Conservation (phyloP, 2,113 vertebrate species). For the Psilopogon haemacephalus region DNA sequence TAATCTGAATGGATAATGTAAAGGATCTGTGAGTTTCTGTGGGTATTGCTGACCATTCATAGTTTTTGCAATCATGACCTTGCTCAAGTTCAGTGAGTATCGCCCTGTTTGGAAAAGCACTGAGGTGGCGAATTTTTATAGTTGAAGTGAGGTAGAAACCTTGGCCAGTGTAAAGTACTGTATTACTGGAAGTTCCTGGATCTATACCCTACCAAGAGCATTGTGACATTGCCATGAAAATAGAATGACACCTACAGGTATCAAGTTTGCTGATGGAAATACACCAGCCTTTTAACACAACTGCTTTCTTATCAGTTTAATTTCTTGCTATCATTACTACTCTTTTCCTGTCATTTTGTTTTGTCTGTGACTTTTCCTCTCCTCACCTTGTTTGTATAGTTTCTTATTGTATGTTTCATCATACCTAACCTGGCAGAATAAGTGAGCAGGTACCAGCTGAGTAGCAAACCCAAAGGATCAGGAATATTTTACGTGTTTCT, state of each 20-base stretch:
- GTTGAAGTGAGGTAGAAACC: not conserved
- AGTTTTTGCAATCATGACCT: not conserved
- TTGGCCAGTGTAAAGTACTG: not conserved
- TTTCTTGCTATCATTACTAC: not conserved
- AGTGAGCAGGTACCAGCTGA: not conserved
- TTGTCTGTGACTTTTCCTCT: not conserved
- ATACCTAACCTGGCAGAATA: not conserved
- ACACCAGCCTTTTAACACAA: not conserved
- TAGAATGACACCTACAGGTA: not conserved
- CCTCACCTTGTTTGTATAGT: not conserved
- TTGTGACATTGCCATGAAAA: slow-evolving; percentile 9
- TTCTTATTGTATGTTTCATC: not conserved
- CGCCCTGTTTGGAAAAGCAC: not conserved
- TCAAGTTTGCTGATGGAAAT: not conserved
- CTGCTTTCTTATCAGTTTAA: not conserved
- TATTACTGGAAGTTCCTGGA: not conserved
- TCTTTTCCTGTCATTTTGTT: not conserved
- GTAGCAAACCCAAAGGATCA: not conserved
- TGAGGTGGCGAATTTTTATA: not conserved
- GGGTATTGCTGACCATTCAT: not conserved
- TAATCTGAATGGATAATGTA: not conserved
- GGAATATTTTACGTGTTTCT: not conserved
- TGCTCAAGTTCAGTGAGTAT: slow-evolving; percentile 5
- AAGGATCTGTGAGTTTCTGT: not conserved
- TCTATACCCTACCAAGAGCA: not conserved